Evolutionary conservation across 1,140 invertebrate genomes (phyloP).

Genomic region (Amyelois transitella): DNA sequence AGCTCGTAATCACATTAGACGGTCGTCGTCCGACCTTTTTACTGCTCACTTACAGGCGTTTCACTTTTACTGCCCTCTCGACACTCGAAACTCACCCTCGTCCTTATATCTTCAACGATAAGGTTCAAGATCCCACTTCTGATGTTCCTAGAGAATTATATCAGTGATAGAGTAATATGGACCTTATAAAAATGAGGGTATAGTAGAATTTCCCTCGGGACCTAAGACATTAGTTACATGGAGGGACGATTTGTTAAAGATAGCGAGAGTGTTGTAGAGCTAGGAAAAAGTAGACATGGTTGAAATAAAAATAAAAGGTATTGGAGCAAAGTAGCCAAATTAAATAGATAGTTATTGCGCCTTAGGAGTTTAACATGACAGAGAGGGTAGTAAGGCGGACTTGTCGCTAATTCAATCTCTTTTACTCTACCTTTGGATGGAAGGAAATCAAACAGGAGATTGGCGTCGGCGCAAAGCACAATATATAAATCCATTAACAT

Average conservation of each 20-base stretch:
- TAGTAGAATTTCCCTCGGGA: not conserved
- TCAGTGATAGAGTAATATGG: not conserved
- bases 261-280: not conserved
- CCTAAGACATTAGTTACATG: not conserved
- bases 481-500: too few species aligned
- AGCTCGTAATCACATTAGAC: not conserved
- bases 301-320: not conserved
- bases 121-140: not conserved
- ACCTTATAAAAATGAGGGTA: not conserved
- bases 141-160: not conserved
- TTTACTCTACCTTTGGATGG: too few species aligned
- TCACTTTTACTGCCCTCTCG: slow-evolving; percentile 1
- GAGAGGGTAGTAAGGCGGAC: too few species aligned
- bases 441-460: too few species aligned
- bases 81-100: not conserved
- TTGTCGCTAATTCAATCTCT: too few species aligned
- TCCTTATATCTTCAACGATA: not conserved
- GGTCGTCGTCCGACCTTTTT: slow-evolving; percentile 2
- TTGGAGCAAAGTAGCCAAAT: too few species aligned
- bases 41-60: slow-evolving; percentile 1
- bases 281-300: not conserved
- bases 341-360: too few species aligned
- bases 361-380: too few species aligned
- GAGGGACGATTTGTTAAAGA: not conserved
- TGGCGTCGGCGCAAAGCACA: too few species aligned